Evolutionary conservation across 2,888 invertebrate species (phyloP).

Genomic region (Crossocerus cetratus): DNA sequence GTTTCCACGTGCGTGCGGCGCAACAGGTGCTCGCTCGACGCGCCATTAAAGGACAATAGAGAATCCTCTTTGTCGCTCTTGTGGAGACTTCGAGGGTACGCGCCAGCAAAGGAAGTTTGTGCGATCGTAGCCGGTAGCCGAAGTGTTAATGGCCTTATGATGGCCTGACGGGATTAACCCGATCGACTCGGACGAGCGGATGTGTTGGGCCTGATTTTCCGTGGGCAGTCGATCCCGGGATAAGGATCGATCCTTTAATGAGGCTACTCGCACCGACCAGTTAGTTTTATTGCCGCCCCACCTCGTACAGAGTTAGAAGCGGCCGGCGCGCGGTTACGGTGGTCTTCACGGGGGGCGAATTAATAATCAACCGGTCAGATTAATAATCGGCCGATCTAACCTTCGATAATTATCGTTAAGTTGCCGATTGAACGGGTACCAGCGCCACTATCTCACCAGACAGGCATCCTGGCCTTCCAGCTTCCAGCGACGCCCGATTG

Average conservation of each 20-base stretch:
- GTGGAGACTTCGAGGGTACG: too few relatives aligned
- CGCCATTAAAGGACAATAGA: constrained; percentile 1
- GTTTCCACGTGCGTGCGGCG: background rate
- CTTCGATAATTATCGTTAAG: constrained; percentile 23
- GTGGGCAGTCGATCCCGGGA: background rate
- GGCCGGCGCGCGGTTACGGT: background rate
- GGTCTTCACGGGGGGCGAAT: background rate
- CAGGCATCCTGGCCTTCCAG: background rate
- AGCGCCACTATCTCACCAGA: background rate
- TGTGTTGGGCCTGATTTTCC: background rate
- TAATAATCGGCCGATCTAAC: constrained; percentile 15
- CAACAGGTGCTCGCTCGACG: background rate
- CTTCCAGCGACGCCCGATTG: too few relatives aligned
- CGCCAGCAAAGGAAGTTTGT: too few relatives aligned
- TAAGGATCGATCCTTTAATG: constrained; percentile 1
- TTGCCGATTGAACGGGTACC: constrained; percentile 12
- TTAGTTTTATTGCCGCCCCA: background rate
- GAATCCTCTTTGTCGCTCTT: background rate
- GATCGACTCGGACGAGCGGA: background rate
- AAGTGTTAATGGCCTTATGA: background rate
- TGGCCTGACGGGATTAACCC: background rate
- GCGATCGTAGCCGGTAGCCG: too few relatives aligned
- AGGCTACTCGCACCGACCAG: background rate
- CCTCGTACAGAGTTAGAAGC: background rate
- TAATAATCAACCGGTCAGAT: background rate